These are phyloP conservation scores for Drosophila miranda DNA, from an alignment of 1,140 invertebrate species.

Conservation along the genomic window DNA sequence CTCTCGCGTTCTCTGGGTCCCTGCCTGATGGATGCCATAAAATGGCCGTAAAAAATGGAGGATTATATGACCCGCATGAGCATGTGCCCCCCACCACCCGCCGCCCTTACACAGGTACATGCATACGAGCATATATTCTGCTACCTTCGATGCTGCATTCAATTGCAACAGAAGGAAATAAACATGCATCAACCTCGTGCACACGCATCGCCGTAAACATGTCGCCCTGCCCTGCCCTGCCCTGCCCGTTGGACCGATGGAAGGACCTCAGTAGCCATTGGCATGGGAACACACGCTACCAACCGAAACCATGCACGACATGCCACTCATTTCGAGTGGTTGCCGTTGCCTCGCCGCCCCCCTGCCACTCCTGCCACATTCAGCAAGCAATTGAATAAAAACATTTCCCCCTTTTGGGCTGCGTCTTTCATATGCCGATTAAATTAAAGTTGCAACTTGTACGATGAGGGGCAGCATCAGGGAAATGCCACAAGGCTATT, in stretches of 20 bases:
- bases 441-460: slow-evolving; percentile 64
- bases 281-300: slow-evolving; percentile 55
- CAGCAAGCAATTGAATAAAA: slow-evolving; percentile 74
- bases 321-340: slow-evolving; percentile 65
- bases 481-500: neutral
- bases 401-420: slow-evolving; percentile 61
- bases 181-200: slow-evolving; percentile 59
- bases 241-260: slow-evolving; percentile 4
- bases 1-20: too few species aligned
- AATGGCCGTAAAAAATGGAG: slow-evolving; percentile 53
- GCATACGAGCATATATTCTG: neutral
- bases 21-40: slow-evolving; percentile 27
- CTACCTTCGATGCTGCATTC: slow-evolving; percentile 52
- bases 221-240: slow-evolving; percentile 14
- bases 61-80: slow-evolving; percentile 48
- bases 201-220: slow-evolving; percentile 69
- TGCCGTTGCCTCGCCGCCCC: slow-evolving; percentile 15
- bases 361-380: slow-evolving; percentile 48
- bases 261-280: slow-evolving; percentile 27
- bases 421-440: slow-evolving; percentile 69
- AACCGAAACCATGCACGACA: slow-evolving; percentile 56
- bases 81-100: neutral
- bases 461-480: neutral
- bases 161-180: slow-evolving; percentile 53
- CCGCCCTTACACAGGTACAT: neutral